Conservation (phyloP, 2,888 invertebrate genomes). For the Capitulum mitella region DNA sequence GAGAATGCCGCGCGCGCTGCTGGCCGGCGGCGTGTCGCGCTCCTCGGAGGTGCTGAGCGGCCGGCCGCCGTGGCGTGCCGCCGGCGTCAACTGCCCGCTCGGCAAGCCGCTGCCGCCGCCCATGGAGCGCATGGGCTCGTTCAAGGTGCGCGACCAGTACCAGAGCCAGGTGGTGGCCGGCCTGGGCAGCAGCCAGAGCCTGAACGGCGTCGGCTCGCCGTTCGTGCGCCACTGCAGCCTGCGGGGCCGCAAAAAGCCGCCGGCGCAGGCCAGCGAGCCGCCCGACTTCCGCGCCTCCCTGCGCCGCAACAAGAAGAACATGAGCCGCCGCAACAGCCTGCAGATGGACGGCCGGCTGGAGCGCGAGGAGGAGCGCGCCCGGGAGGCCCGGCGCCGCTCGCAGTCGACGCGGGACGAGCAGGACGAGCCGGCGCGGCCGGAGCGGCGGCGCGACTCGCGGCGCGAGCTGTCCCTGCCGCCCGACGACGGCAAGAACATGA, state of each 20-base stretch:
- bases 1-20: not conserved
- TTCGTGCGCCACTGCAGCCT: not conserved
- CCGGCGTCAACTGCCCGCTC: not conserved
- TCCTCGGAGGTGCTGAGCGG: not conserved
- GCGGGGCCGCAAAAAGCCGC: not conserved
- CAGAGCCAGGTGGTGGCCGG: not conserved
- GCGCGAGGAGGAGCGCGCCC: not conserved
- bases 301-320: not conserved
- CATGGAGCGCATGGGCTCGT: not conserved
- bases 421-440: not conserved
- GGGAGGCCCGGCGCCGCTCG: not conserved
- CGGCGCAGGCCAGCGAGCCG: not conserved
- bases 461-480: not conserved
- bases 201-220: not conserved
- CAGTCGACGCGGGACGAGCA: not conserved
- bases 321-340: not conserved
- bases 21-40: not conserved
- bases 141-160: not conserved
- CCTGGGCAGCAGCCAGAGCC: not conserved
- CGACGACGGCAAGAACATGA: not conserved
- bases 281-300: not conserved
- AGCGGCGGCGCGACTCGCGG: not conserved
- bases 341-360: not conserved
- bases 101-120: not conserved
- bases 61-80: not conserved